Evolutionary conservation across 2,797 vertebrate genomes (phyloP), one percentile per base, ranked within the genome.

Genomic region (Xenops minutus): DNA sequence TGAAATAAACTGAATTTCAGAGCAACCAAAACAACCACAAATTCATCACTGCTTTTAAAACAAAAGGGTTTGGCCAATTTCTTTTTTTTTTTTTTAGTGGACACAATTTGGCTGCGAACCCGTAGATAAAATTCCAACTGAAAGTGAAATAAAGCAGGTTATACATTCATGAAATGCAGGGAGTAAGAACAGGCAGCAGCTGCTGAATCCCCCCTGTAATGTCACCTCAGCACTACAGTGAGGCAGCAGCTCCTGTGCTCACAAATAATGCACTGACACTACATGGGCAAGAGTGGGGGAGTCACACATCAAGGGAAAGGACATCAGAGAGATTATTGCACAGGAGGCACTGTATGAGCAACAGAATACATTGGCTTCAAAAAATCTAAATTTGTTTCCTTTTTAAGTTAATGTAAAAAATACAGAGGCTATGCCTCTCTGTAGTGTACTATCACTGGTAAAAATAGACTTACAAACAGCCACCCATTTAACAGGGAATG

Each of bases 301-400:
- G 91, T 87, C 78, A 81, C 92, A 95, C 83, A 82, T 29, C 36
- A 92, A 84, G 91, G 83, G 88, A 92, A 97, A 96, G 97, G 43
- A 97, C 74, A 95, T 96, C 87, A 81, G 95, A 94, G 78, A 93
- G 69, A 89, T 94, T 96, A 97, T 88, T 97, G 97, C 97, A 98
- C 97, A 84, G 92, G 96, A 97, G 97, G 97, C 97, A 96, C 97
- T 96, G 72, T 83, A 96, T 96, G 85, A 94, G 88, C 96, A 98
- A 97, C 94, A 96, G 89, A 96, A 96, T 62, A 94, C 75, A 94
- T 68, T 96, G 96, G 93, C 92, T 95, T 98, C 15, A 72, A 87
- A 97, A 88, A 76, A 41, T 87, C 83, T 72, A 51, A 46, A 63
- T 96, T 96, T 95, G 64, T 88, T 97, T 97, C 68, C 86, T 72